Conservation (phyloP, 2,797 vertebrate genomes). For the Sebastes nivosus region DNA sequence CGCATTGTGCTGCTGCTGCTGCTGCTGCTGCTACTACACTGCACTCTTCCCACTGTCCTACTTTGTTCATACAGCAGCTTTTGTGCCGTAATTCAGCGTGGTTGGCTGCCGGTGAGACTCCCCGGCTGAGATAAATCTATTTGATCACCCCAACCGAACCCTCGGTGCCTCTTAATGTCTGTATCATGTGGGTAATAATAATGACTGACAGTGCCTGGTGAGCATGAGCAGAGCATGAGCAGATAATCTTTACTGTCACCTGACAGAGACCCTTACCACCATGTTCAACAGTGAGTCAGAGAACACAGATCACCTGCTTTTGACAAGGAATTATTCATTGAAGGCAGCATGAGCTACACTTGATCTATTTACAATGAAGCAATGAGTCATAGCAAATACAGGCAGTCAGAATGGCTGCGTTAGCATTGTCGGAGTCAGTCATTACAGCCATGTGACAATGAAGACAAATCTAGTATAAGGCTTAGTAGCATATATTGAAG, state of each 20-base stretch:
- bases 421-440: conserved; percentile 20
- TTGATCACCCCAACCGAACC: conserved; percentile 30
- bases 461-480: not conserved
- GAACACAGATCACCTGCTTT: conserved; percentile 48
- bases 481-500: not conserved
- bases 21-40: conserved; percentile 24
- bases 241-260: conserved; percentile 60
- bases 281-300: conserved; percentile 29
- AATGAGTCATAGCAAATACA: conserved; percentile 45
- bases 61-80: conserved; percentile 36
- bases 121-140: conserved; percentile 42
- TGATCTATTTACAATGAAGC: conserved; percentile 48
- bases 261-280: conserved; percentile 29
- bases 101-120: conserved; percentile 2
- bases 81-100: conserved; percentile 26
- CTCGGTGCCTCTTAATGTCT: conserved; percentile 39
- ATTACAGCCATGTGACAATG: conserved; percentile 7
- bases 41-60: conserved; percentile 14
- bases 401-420: conserved; percentile 15
- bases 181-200: conserved; percentile 35
- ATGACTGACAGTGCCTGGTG: conserved; percentile 50
- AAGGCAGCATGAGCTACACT: conserved; percentile 23
- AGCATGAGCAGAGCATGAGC: conserved; percentile 36
- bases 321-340: conserved; percentile 51
- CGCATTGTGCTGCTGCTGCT: not conserved